These are phyloP conservation scores for Heterodera carotae DNA, from an alignment of 1,140 invertebrate genomes.

Conservation along the genomic window DNA sequence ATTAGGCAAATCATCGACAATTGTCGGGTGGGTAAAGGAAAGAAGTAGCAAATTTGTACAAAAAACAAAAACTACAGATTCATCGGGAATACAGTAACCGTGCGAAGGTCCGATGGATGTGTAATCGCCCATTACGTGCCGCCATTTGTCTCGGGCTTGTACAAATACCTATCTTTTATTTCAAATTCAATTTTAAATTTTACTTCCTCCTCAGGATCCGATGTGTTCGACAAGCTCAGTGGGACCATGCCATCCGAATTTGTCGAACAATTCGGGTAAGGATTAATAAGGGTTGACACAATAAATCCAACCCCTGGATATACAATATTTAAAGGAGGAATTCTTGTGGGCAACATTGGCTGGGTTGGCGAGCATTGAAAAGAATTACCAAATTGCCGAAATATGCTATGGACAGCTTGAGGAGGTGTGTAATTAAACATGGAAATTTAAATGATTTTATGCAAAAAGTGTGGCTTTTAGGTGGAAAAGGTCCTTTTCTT, in stretches of 20 bases:
- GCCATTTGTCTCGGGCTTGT: conserved; percentile 70
- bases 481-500: conserved; percentile 88
- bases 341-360: conserved; percentile 86
- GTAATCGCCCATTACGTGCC: conserved; percentile 73
- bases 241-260: conserved; percentile 77
- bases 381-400: conserved; percentile 81
- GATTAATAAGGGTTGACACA: background rate
- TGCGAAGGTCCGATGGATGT: conserved; percentile 76
- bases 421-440: too few relatives aligned
- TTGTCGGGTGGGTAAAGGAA: conserved; percentile 42
- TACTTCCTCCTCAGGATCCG: conserved; percentile 70
- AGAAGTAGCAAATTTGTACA: background rate
- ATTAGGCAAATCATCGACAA: conserved; percentile 55
- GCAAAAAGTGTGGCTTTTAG: conserved; percentile 53
- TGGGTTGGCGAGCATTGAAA: conserved; percentile 78
- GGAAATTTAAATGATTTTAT: background rate
- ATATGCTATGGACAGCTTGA: conserved; percentile 88
- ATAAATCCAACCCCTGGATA: background rate
- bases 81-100: conserved; percentile 77
- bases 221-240: conserved; percentile 72
- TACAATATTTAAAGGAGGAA: conserved; percentile 73
- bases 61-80: conserved; percentile 70
- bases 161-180: background rate
- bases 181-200: conserved; percentile 7
- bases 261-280: conserved; percentile 77